Base-by-base conservation (phyloP, 2,797 vertebrate genomes). In the Tinamus major region DNA sequence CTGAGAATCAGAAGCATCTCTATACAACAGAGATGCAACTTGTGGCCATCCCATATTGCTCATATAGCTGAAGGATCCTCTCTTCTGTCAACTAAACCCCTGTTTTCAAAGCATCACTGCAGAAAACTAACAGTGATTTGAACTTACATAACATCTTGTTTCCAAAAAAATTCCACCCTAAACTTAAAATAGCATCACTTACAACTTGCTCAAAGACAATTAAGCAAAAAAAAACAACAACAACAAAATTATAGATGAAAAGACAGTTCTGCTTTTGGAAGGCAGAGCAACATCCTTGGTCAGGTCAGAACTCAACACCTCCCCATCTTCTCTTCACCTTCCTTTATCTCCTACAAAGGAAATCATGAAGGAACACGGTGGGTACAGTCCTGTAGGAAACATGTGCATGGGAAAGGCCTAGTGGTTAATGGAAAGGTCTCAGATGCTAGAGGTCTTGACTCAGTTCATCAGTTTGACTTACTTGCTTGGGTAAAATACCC, bases 11-110 rank as follows among this genome's bases (percentile, higher is more conserved):
- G 35, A 62, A 2, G 10, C 41, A 20, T 19, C 67, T 67, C 5
- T 1, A 4, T 0, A 9, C 7, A 41, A 27, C 0, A 0, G 31
- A n/a, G 29, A 53, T 13, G 46, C 75, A 61, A 31, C 9, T 0
- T 23, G 70, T 55, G 67, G 42, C 72, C 41, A 2, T 3, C 33
- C 67, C 12, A 18, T 6, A 12, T 2, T n/a, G 27, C 55, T 61
- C 80, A 7, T 0, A 8, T 0, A 10, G 0, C 21, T 9, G 23
- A 70, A 56, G 61, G 46, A 87, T 74, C 39, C 39, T 44, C 53
- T 21, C 27, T 76, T 41, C 59, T 46, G 41, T 33, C 67, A 67
- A 8, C 7, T 59, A 55, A 67, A 7, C 19, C 29, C 33, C 58
- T 0, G 2, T 24, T 5, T 44, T 31, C 1, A 61, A 58, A 19